Percentiles rank a stretch among this genome's conserved stretches.
phyloP scores from a whole-genome alignment of 2,888 invertebrate species.

The Eupithecia dodoneata region DNA sequence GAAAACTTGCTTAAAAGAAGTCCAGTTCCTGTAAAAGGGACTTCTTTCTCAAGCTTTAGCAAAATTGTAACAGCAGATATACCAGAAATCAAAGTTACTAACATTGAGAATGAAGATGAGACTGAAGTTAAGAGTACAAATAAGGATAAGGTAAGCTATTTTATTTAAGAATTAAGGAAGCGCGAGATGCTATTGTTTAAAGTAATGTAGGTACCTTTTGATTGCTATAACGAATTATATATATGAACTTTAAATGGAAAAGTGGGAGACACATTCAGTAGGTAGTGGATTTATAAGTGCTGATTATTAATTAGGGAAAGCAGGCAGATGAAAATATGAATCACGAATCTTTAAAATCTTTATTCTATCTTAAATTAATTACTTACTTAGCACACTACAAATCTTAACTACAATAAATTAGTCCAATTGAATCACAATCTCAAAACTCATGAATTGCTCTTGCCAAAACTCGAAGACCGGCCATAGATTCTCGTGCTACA shows the following conservation, averaged over 20 bases:
- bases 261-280: not conserved
- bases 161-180: not conserved
- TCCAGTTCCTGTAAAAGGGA: constrained; percentile 53
- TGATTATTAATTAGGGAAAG: not conserved
- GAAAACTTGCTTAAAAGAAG: constrained; percentile 69
- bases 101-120: constrained; percentile 58
- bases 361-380: constrained; percentile 16
- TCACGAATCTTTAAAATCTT: constrained; percentile 9
- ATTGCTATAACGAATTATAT: no score
- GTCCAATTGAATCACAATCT: constrained; percentile 38
- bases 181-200: not conserved
- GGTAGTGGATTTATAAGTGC: not conserved
- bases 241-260: not conserved
- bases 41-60: constrained; percentile 46
- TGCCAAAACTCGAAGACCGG: constrained; percentile 87
- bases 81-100: constrained; percentile 75
- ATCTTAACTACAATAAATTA: constrained; percentile 34
- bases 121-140: constrained; percentile 40
- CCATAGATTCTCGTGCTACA: constrained; percentile 90
- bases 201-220: no score
- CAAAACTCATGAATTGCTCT: constrained; percentile 50
- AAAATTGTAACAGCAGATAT: constrained; percentile 49
- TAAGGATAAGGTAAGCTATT: constrained; percentile 58
- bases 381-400: constrained; percentile 23
- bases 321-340: not conserved